Evolutionary conservation across 2,113 vertebrate genomes (phyloP), one percentile per base, ranked within the genome.

Genomic region (Poeciliopsis occidentalis): DNA sequence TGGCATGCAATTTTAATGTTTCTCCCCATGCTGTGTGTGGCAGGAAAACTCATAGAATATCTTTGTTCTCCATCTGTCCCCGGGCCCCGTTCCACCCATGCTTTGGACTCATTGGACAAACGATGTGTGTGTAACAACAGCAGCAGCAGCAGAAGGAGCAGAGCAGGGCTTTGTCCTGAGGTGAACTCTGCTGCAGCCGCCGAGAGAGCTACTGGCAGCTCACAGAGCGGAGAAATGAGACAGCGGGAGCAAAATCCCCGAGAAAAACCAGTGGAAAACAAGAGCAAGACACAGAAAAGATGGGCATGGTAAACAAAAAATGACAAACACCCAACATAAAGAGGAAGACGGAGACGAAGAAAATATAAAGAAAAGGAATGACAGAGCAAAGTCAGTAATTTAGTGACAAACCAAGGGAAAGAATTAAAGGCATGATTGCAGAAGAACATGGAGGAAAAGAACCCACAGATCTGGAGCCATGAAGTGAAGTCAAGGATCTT

Each of bases 101-200:
- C 78, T 66, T 85, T 82, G 68, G 68, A 84, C 84, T 83, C 29
- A 24, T 64, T 82, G 51, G 64, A 74, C 73, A 80, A 76, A 85
- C 41, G 41, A 82, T 68, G 80, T 77, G 76, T 64, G 77, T 70
- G 86, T 62, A 57, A 57, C 51, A 57, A 57, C 51, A 57, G 64
- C 32, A 13, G 13, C 29, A 8, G 67, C 62, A 66, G 69, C 77
- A 44, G 26, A 62, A 62, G 44, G 70, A 61, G 82, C 79, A 65
- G 64, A 73, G 64, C 13, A 4, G 61, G 30, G 39, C 4, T 39
- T 75, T 91, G 91, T 93, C 92, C 93, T 87, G 62, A 83, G 60
- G 65, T 93, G 91, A 94, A 93, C 93, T 84, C 85, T 69, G 81
- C 90, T 87, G 90, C 87, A 85, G 82, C 61, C 64, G 64, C 27